Evolutionary conservation across 2,113 vertebrate species (phyloP), one percentile per base, ranked within the genome.

Genomic region (Aptenodytes forsteri): DNA sequence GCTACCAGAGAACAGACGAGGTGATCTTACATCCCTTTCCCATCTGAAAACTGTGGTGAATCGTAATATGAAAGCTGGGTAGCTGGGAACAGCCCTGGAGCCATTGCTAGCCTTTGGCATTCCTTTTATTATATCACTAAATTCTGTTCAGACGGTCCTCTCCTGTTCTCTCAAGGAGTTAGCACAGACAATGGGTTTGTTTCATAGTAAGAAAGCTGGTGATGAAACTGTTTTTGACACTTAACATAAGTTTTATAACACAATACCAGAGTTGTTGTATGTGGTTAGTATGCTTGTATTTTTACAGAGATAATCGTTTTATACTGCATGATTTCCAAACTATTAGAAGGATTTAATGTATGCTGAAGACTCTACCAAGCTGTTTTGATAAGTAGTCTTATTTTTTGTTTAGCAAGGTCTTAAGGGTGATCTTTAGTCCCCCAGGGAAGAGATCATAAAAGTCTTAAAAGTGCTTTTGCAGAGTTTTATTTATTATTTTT

Each of bases 321-420:
- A 92, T 94, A 80, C 67, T 18, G 13, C 71, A 40, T 71, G 71
- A 80, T 88, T 96, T 97, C 76, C 82, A 93, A 92, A 93, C 84
- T 95, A 93, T 94, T 95, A 93, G 67, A 90, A 90, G 93, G 85
- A 90, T 95, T 96, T 93, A 90, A 81, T 70, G 36, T 94, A 86
- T 87, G 67, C 84, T 94, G 93, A 94, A 94, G 91, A 92, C 55
- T 90, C 89, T 83, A 88, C 52, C 82, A 87, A 93, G 93, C 67
- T 96, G 84, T 93, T 96, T 97, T 91, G 88, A 92, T 94, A 73
- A 96, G 77, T 61, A 86, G 81, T 87, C 73, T 92, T 89, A 91
- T 83, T 97, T 96, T 98, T 97, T 98, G 87, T 97, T 97, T 97
- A 96, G 93, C 96, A 96, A 93, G 91, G 89, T 97, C 96, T 97